Evolutionary conservation across 37 sponge, comb jelly and placozoan species (phyloP), one percentile per base, ranked within the genome.

Genomic region (Bolinopsis microptera): DNA sequence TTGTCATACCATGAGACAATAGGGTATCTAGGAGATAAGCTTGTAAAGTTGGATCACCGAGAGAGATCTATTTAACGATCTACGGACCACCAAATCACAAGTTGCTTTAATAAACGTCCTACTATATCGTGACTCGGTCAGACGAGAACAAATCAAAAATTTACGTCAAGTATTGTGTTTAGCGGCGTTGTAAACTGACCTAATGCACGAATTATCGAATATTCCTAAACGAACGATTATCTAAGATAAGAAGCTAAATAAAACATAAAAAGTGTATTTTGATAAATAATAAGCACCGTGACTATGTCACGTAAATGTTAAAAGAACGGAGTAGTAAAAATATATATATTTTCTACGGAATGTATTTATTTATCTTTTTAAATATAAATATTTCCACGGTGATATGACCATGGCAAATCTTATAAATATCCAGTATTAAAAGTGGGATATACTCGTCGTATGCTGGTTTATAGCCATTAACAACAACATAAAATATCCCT

Each of bases 221-320:
- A 48, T 48, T 48, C 61, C 13, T 48, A n/a, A n/a, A 48, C 61
- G 61, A 48, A 48, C 61, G 61, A 48, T 48, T 48, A 48, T 48
- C 61, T 48, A 13, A 48, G 61, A 48, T 48, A 48, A 48, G 61
- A 48, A 18, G 61, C 61, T 48, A 48, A 48, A 48, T 48, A 48
- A 27, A 77, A 77, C 80, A 77, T 77, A 77, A 77, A 77, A 77
- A 77, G 80, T 77, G 80, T 77, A 77, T 77, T 77, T 32, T 77
- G 80, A 77, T 77, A 77, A 77, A 77, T 77, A 77, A 34, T 77
- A 77, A 77, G 80, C 80, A 77, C 18, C 33, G 80, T 77, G 74
- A 28, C 80, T 35, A 48, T 48, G 61, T 48, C 61, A 48, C 61
- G 13, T 18, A 48, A 48, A 48, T 48, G 13, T 48, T 48, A 48